Evolutionary conservation across 2,888 invertebrate species (phyloP).

Genomic region (Pseudococcus viburni): DNA sequence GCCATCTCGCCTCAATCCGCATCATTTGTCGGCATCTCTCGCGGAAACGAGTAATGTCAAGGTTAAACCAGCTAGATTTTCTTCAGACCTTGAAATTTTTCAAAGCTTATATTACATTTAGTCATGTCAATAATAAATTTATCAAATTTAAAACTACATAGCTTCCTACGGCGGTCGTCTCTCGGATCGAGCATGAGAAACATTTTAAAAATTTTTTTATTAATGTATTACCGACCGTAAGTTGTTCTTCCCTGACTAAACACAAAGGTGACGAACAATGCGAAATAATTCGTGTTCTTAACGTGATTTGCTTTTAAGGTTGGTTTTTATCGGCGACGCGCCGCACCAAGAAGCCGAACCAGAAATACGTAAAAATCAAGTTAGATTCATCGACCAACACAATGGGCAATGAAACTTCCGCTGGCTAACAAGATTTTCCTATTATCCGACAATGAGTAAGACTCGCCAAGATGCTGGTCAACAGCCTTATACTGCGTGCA

Average conservation of each 20-base stretch:
- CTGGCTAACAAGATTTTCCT: conserved; percentile 65
- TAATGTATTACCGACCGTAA: conserved; percentile 6
- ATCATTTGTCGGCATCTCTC: background rate
- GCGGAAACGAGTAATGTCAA: conserved; percentile 17
- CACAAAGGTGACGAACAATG: conserved; percentile 56
- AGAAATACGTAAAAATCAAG: conserved; percentile 53
- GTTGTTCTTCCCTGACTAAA: conserved; percentile 25
- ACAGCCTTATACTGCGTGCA: conserved; percentile 32
- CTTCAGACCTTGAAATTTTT: conserved; percentile 13
- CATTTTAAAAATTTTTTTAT: conserved; percentile 51
- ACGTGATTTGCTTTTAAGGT: conserved; percentile 60
- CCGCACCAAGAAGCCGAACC: conserved; percentile 10
- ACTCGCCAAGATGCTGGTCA: conserved; percentile 62
- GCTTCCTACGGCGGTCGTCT: conserved; percentile 49
- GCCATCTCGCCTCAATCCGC: background rate
- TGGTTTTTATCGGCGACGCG: conserved; percentile 49
- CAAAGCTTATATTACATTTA: conserved; percentile 18
- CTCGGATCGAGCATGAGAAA: conserved; percentile 50
- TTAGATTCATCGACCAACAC: conserved; percentile 60
- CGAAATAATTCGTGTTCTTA: conserved; percentile 56
- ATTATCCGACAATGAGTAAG: conserved; percentile 57
- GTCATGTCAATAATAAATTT: conserved; percentile 58
- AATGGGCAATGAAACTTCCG: conserved; percentile 65
- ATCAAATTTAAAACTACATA: conserved; percentile 55
- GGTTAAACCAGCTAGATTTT: conserved; percentile 53